phyloP scores from a whole-genome alignment of 1,140 invertebrate genomes.

The Dufourea novaeangliae region DNA sequence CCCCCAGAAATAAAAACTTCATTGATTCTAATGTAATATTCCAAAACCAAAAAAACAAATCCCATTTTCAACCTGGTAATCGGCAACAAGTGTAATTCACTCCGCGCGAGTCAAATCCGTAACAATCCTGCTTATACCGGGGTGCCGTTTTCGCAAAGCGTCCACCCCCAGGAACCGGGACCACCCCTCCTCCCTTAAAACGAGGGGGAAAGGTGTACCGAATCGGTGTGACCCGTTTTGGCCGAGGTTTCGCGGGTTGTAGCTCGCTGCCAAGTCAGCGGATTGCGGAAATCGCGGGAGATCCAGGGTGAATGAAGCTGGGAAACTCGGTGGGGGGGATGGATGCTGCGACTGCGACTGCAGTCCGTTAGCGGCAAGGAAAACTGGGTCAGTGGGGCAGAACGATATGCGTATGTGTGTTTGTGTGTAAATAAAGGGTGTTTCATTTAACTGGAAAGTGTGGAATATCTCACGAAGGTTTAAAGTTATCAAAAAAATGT shows the following conservation, averaged over 20 bases:
- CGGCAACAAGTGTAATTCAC: conserved; percentile 14
- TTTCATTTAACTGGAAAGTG: too few relatives aligned
- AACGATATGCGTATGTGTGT: neutral
- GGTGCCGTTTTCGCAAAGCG: neutral
- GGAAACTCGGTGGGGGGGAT: conserved; percentile 8
- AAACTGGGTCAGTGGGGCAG: conserved; percentile 55
- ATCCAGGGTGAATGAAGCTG: conserved; percentile 18
- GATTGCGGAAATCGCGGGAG: neutral
- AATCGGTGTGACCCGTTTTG: neutral
- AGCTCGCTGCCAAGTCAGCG: conserved; percentile 1
- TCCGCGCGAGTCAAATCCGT: neutral
- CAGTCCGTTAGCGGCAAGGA: conserved; percentile 29
- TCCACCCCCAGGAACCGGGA: neutral
- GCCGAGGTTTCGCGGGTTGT: neutral
- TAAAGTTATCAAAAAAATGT: too few relatives aligned
- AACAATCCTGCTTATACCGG: too few relatives aligned
- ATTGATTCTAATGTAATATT: too few relatives aligned
- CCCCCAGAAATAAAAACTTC: too few relatives aligned
- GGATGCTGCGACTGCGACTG: conserved; percentile 38
- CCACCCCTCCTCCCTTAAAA: neutral
- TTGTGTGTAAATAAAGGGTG: too few relatives aligned
- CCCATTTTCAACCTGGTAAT: neutral
- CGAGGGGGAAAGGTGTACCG: neutral
- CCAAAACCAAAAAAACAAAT: neutral
- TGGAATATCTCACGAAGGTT: too few relatives aligned